Base-by-base conservation (phyloP, 2,888 invertebrate species). In the Rugalucina vietnamica region DNA sequence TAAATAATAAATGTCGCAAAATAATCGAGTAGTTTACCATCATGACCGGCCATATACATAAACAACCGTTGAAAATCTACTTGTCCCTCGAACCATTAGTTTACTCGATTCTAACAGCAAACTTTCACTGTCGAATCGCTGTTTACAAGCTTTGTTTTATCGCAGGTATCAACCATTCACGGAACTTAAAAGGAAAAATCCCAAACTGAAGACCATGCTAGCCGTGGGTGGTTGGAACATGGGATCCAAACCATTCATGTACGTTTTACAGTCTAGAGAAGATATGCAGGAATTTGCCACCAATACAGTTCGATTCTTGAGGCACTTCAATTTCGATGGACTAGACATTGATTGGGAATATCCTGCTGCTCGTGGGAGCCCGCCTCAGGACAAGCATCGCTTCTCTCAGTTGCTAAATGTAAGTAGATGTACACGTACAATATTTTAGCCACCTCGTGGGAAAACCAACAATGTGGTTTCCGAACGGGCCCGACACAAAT, bases 341-440 rank as follows among this genome's bases (percentile, higher is more conserved):
- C 95, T 98, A 0, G 98, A 98, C 91, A 95, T 98, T 39, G 98
- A 98, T 92, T 98, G 98, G 98, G 98, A 98, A 93, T 98, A 98
- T 93, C 98, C 98, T 0, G 89, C 57, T 10, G 84, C 76, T 10
- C 75, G 92, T 34, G 93, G 92, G 14, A 91, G 92, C 78, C 77
- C 89, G 86, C 86, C 79, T 73, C 85, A 81, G 79, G 57, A 88
- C 87, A 72, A 49, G n/a, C 37, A 4, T 27, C 24, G 49, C 18
- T 72, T 43, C 24, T 24, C 72, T 27, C 39, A 39, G 10, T 3
- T 72, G 24, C 21, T 72, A 39, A 21, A 72, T 21, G 72, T 72
- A 29, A 72, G 34, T n/a, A n/a, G n/a, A n/a, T n/a, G n/a, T n/a
- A n/a, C n/a, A n/a, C n/a, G n/a, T n/a, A n/a, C n/a, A n/a, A n/a